Evolutionary conservation across 2,797 vertebrate genomes (phyloP).

Genomic region (Cuculus canorus): DNA sequence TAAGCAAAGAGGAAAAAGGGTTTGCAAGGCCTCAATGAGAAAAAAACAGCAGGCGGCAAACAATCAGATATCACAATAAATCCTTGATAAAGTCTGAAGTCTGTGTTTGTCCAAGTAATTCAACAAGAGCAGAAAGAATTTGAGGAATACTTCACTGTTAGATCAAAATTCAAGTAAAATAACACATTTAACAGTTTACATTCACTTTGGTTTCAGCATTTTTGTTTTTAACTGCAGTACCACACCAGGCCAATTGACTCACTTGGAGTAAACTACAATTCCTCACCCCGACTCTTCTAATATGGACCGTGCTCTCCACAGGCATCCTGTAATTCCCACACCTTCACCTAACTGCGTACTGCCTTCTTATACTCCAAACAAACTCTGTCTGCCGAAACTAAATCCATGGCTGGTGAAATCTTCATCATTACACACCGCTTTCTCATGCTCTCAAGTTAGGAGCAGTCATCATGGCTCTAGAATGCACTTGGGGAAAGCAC

Average conservation of each 20-base stretch:
- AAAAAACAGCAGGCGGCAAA: not conserved
- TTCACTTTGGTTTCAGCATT: not conserved
- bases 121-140: not conserved
- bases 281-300: not conserved
- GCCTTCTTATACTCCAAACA: not conserved
- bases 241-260: not conserved
- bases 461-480: not conserved
- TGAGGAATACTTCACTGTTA: not conserved
- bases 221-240: not conserved
- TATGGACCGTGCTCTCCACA: fast-evolving
- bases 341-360: not conserved
- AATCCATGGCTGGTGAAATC: not conserved
- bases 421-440: fast-evolving
- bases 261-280: not conserved
- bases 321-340: not conserved
- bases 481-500: not conserved
- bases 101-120: not conserved
- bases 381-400: not conserved
- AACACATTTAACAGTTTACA: not conserved
- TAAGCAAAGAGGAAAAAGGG: not conserved
- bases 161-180: not conserved
- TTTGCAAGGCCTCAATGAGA: not conserved
- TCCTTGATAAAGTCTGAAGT: not conserved
- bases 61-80: not conserved
- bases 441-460: not conserved